Evolutionary conservation across 2,888 invertebrate species (phyloP).

Genomic region (Pristionchus fissidentatus): DNA sequence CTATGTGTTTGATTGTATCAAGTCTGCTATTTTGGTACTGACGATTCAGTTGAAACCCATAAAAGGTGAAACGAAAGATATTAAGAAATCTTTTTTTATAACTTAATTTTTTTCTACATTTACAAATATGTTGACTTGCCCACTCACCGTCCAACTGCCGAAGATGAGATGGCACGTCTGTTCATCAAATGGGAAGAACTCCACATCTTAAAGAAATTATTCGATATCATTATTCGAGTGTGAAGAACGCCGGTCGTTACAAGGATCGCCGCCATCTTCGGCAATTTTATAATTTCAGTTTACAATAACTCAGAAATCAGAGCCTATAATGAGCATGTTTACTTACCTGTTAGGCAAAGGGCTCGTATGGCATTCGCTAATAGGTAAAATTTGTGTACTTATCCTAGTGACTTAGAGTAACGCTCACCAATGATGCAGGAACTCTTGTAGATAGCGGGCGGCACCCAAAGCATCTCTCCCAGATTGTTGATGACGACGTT

Average conservation of each 20-base stretch:
- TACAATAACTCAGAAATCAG: no score
- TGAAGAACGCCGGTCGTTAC: no score
- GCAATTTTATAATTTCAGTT: no score
- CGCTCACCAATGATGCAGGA: constrained; percentile 94
- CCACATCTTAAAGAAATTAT: constrained; percentile 82
- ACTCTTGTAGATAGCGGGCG: constrained; percentile 98
- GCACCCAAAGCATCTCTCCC: constrained; percentile 97
- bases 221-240: not conserved
- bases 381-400: no score
- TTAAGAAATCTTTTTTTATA: not conserved
- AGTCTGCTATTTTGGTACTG: no score
- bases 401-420: not conserved
- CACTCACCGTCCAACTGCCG: constrained; percentile 71
- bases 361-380: no score
- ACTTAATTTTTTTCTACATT: not conserved
- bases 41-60: not conserved
- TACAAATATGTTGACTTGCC: not conserved
- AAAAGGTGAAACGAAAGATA: not conserved
- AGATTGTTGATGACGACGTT: constrained; percentile 95
- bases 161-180: constrained; percentile 73
- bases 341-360: no score
- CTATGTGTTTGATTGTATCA: no score
- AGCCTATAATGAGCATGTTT: no score
- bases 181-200: constrained; percentile 91
- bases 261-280: no score